phyloP scores from a whole-genome alignment of 2,888 invertebrate species.

The Aethes cnicana region DNA sequence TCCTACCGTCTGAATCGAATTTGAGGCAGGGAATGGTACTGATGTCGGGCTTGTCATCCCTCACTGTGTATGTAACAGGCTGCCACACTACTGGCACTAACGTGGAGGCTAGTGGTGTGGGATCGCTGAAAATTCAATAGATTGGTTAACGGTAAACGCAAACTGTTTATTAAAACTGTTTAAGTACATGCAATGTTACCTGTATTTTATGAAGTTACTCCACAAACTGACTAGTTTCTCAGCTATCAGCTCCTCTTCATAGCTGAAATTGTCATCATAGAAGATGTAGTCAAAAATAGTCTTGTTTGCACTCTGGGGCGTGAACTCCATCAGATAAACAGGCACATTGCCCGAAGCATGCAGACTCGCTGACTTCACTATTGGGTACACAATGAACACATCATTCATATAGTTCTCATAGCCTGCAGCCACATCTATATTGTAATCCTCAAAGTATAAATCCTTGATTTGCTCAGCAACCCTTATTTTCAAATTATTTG shows the following conservation, averaged over 20 bases:
- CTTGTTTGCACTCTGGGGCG: conserved; percentile 34
- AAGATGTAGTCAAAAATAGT: conserved; percentile 53
- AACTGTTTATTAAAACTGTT: neutral
- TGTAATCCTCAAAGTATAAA: conserved; percentile 56
- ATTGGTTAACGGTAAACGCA: neutral
- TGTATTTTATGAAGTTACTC: conserved; percentile 61
- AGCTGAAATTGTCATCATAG: conserved; percentile 35
- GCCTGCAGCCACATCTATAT: conserved; percentile 38
- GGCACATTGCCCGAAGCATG: conserved; percentile 50
- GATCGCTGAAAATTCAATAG: conserved; percentile 54
- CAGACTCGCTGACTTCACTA: conserved; percentile 54
- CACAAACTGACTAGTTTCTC: conserved; percentile 51
- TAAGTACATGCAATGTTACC: conserved; percentile 46
- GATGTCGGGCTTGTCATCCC: conserved; percentile 40
- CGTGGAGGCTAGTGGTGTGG: conserved; percentile 63
- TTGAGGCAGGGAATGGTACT: conserved; percentile 45
- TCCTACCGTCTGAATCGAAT: conserved; percentile 37
- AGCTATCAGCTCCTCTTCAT: conserved; percentile 40
- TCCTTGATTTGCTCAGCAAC: conserved; percentile 57
- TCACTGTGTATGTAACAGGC: conserved; percentile 41
- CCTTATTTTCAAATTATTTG: conserved; percentile 42
- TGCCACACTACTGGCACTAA: conserved; percentile 63
- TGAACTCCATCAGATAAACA: conserved; percentile 61
- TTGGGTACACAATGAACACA: conserved; percentile 58
- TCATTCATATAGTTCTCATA: conserved; percentile 63